phyloP scores from a whole-genome alignment of 1,140 invertebrate species.

The Sinonovacula constricta region DNA sequence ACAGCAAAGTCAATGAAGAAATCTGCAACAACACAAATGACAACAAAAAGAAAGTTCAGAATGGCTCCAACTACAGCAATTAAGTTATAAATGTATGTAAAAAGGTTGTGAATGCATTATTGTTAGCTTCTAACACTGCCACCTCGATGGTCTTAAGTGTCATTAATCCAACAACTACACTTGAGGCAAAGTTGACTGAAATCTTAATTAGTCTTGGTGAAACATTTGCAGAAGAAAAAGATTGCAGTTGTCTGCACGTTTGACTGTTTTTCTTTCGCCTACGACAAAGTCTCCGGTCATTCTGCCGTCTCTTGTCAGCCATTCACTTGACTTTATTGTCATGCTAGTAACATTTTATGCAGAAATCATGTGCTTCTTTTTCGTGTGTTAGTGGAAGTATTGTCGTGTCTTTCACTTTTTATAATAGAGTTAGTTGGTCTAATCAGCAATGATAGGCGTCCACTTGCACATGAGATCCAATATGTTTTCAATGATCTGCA shows the following conservation, averaged over 20 bases:
- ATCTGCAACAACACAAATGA: slow-evolving; percentile 5
- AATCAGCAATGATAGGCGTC: neutral
- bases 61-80: slow-evolving; percentile 3
- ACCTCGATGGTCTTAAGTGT: neutral
- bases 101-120: slow-evolving; percentile 9
- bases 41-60: slow-evolving; percentile 23
- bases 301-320: neutral
- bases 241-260: neutral
- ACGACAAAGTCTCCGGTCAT: too few relatives aligned
- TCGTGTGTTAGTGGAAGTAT: neutral
- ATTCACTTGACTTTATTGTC: neutral
- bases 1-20: slow-evolving; percentile 51
- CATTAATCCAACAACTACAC: neutral
- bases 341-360: neutral
- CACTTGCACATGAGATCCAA: neutral
- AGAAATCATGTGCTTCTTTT: neutral
- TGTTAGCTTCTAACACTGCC: slow-evolving; percentile 23
- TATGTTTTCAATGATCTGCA: neutral
- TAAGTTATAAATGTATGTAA: slow-evolving; percentile 7
- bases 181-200: neutral
- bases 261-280: neutral
- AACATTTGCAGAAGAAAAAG: neutral
- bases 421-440: neutral
- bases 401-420: too few relatives aligned
- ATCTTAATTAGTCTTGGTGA: neutral